Conservation (phyloP, 2,888 invertebrate species). For the Pristionchus entomophagus region DNA sequence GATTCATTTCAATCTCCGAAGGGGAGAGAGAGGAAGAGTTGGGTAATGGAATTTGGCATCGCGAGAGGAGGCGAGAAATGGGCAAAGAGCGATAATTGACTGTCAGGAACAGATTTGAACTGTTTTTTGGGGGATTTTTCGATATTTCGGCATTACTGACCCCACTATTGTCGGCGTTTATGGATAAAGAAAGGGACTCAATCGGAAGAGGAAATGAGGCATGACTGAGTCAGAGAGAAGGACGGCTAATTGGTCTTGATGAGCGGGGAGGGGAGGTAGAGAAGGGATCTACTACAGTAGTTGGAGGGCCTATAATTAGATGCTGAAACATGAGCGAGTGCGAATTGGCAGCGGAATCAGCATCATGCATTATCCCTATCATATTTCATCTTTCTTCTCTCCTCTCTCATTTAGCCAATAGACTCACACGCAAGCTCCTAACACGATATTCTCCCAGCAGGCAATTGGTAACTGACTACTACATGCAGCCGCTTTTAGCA, state of each 20-base stretch:
- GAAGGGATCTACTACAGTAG: not conserved
- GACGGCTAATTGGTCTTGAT: conserved; percentile 2
- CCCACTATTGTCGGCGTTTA: not conserved
- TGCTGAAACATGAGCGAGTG: not conserved
- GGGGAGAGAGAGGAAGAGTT: conserved; percentile 29
- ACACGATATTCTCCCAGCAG: not conserved
- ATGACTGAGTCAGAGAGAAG: not conserved
- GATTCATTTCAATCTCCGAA: conserved; percentile 35
- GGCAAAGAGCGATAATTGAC: not conserved
- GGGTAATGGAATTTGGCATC: conserved; percentile 36
- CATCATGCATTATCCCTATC: conserved; percentile 20
- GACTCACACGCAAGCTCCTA: conserved; percentile 9
- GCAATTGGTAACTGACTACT: not conserved
- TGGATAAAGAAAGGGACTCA: not conserved
- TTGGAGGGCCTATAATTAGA: not conserved
- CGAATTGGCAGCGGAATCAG: not conserved
- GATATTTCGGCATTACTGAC: not conserved
- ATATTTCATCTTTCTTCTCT: not conserved
- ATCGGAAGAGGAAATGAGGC: conserved; percentile 27
- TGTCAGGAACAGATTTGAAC: not conserved
- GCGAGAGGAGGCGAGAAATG: not conserved
- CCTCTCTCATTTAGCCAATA: conserved; percentile 13
- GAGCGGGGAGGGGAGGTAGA: not conserved
- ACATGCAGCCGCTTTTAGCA: no score
- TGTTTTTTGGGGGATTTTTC: not conserved